These are phyloP conservation scores for Pachliopta kotzebuea DNA, from an alignment of 2,888 invertebrate genomes.

Conservation along the genomic window DNA sequence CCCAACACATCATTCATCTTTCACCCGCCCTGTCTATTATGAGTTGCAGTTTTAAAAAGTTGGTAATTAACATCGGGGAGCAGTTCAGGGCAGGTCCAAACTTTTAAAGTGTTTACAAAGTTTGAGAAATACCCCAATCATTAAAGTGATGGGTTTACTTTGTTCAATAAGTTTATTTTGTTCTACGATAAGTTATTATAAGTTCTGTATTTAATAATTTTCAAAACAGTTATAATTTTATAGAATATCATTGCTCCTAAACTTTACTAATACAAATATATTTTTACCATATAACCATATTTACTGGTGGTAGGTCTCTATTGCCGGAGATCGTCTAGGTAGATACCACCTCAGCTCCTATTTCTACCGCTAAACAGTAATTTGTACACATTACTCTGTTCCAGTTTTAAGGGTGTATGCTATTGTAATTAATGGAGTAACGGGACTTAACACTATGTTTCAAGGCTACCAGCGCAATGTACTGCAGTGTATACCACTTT, in stretches of 20 bases:
- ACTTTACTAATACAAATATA: not conserved
- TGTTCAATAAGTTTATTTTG: conserved; percentile 40
- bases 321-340: too few species aligned
- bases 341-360: too few species aligned
- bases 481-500: too few species aligned
- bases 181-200: conserved; percentile 24
- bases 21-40: conserved; percentile 74
- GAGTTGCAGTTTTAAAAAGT: conserved; percentile 77
- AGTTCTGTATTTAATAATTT: not conserved
- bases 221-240: too few species aligned
- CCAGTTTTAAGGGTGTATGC: too few species aligned
- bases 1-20: conserved; percentile 77
- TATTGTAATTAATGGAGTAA: too few species aligned
- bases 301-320: too few species aligned
- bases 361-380: too few species aligned
- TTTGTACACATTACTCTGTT: too few species aligned
- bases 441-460: too few species aligned
- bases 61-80: conserved; percentile 74
- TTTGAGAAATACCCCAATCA: conserved; percentile 70
- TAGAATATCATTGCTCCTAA: too few species aligned
- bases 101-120: conserved; percentile 70
- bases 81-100: conserved; percentile 62
- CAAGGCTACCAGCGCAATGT: too few species aligned
- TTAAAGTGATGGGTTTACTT: conserved; percentile 56
- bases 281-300: not conserved